Base-by-base conservation (phyloP, 2,113 vertebrate genomes). In the Dromaius novaehollandiae region DNA sequence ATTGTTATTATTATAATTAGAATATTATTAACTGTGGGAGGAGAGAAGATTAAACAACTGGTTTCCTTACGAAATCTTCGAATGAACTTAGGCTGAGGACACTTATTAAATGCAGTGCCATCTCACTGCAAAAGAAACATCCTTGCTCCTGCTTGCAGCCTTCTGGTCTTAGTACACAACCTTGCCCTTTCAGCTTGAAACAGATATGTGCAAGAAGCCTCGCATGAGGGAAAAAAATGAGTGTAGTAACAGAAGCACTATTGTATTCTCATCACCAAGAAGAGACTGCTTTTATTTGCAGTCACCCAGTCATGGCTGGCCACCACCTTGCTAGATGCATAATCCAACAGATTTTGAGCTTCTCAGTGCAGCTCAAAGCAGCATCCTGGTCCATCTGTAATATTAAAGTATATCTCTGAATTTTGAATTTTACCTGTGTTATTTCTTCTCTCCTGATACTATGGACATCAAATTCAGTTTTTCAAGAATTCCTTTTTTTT, bases 1-100 rank as follows among this genome's bases (percentile, higher is more conserved):
- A 96, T 91, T 93, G 77, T 87, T 80, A 91, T 93, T 90, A 94
- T 94, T 82, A 74, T 88, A 94, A 95, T 94, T 96, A 96, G 82
- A 95, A 93, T 95, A 94, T 83, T 96, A 94, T 92, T 95, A 95
- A 96, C 25, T 44, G 42, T 26, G 46, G 34, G 40, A 96, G 46
- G 56, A 83, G 16, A 71, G 68, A 95, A 68, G 60, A 94, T 95
- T 83, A 90, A 97, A 93, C 88, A 93, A 90, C 36, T 42, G 4
- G 21, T 38, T 96, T 96, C 65, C 68, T 97, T 94, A 82, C 19
- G 15, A 96, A 95, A 93, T 68, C 34, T 78, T 86, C 0, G 4
- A 79, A 86, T 73, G 69, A 95, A 84, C 61, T 40, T 78, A 76
- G 51, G 51, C 28, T 60, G 36, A 95, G 69, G 56, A 92, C 36